Conservation (phyloP, 2,888 invertebrate species). For the Eudemis profundana region DNA sequence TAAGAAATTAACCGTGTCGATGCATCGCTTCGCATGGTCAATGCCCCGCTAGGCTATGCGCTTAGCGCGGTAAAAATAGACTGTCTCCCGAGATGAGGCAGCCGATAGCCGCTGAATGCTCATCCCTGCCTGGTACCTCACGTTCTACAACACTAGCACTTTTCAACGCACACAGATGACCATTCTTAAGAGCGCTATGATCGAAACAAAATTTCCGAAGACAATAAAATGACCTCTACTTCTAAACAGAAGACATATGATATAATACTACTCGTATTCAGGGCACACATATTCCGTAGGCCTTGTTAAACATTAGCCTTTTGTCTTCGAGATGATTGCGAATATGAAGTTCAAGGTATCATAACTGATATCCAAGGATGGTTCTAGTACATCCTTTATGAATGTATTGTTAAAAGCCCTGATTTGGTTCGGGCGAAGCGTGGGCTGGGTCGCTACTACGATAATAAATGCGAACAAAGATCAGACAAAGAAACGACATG, state of each 20-base stretch:
- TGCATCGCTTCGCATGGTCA: slow-evolving; percentile 68
- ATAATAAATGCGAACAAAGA: not conserved
- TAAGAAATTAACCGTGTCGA: slow-evolving; percentile 69
- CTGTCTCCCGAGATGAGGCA: slow-evolving; percentile 56
- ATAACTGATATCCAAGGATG: not conserved
- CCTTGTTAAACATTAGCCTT: too few relatives aligned
- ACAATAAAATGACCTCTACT: too few relatives aligned
- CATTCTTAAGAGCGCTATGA: too few relatives aligned
- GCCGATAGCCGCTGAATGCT: slow-evolving; percentile 37
- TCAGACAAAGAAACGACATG: slow-evolving; percentile 15
- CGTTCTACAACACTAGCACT: not conserved
- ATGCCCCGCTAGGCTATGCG: slow-evolving; percentile 57
- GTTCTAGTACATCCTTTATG: too few relatives aligned
- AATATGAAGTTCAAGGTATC: too few relatives aligned
- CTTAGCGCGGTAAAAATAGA: slow-evolving; percentile 71
- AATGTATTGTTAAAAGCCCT: not conserved
- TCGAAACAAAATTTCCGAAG: too few relatives aligned
- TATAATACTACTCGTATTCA: not conserved
- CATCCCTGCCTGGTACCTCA: slow-evolving; percentile 24
- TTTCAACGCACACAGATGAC: too few relatives aligned
- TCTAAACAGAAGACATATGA: not conserved
- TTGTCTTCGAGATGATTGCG: too few relatives aligned
- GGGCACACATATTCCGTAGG: too few relatives aligned
- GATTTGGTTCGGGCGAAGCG: slow-evolving; percentile 11
- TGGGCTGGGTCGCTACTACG: not conserved